These are phyloP conservation scores for Drosophila kokeensis DNA, from an alignment of 2,888 invertebrate genomes.

Conservation along the genomic window DNA sequence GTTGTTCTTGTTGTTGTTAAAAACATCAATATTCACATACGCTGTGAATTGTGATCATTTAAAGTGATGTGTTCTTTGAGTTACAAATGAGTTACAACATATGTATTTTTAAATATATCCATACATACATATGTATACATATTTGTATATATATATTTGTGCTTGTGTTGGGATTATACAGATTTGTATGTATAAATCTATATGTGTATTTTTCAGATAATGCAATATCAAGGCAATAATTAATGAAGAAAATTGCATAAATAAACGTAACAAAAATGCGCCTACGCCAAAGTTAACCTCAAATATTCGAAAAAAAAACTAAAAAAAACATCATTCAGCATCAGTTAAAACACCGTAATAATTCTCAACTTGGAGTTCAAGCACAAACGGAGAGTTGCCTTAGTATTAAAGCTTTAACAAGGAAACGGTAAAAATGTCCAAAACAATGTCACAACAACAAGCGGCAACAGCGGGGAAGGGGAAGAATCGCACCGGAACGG, in stretches of 20 bases:
- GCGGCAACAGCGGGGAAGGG: constrained; percentile 11
- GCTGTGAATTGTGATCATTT: constrained; percentile 16
- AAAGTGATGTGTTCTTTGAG: constrained; percentile 44
- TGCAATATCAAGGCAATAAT: constrained; percentile 56
- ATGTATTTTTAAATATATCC: constrained; percentile 10
- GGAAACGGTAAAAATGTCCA: constrained; percentile 49
- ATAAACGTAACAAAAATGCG: constrained; percentile 61
- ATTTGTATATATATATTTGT: background rate
- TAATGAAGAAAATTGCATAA: constrained; percentile 28
- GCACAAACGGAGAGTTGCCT: constrained; percentile 43
- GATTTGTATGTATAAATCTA: background rate
- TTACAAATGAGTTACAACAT: constrained; percentile 11
- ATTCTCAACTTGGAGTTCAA: constrained; percentile 44
- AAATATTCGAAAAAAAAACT: constrained; percentile 41
- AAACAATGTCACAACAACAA: constrained; percentile 32
- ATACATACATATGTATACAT: constrained; percentile 19
- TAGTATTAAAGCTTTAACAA: constrained; percentile 55
- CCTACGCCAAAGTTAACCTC: constrained; percentile 73
- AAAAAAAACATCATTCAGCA: constrained; percentile 17
- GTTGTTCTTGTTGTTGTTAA: constrained; percentile 25
- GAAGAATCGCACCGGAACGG: constrained; percentile 40
- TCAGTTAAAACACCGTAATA: constrained; percentile 42
- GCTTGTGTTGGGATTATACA: background rate
- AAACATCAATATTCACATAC: constrained; percentile 22
- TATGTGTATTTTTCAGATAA: constrained; percentile 70